These are phyloP conservation scores for Himalopsyche anomala DNA, from an alignment of 2,888 invertebrate species.

Conservation along the genomic window DNA sequence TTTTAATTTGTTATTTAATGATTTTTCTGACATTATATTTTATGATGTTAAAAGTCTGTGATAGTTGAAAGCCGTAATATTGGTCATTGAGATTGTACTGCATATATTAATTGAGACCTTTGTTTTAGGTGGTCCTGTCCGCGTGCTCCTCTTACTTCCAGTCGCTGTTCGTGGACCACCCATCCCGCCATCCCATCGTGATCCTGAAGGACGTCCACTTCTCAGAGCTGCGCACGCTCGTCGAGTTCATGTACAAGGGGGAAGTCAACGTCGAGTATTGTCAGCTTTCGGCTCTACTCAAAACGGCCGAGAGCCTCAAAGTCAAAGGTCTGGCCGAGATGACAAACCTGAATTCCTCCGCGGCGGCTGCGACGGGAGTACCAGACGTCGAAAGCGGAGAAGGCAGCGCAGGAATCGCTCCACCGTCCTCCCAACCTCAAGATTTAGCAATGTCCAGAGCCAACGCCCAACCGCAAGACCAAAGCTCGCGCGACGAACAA, in stretches of 20 bases:
- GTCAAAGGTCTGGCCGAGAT: constrained; percentile 95
- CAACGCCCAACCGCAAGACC: constrained; percentile 70
- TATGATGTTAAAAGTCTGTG: too few species aligned
- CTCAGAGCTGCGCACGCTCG: constrained; percentile 91
- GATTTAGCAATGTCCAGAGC: constrained; percentile 70
- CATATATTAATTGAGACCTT: too few species aligned
- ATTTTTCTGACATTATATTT: too few species aligned
- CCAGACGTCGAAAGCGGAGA: constrained; percentile 68
- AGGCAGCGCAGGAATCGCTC: constrained; percentile 65
- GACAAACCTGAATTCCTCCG: constrained; percentile 86
- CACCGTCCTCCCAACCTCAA: constrained; percentile 70
- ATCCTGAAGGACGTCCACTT: constrained; percentile 96
- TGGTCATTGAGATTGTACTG: too few species aligned
- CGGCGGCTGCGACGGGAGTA: constrained; percentile 68
- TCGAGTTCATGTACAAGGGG: constrained; percentile 98
- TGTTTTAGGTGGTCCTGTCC: constrained; percentile 88
- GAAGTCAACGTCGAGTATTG: constrained; percentile 97
- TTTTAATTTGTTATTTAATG: too few species aligned
- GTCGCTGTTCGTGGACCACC: constrained; percentile 94
- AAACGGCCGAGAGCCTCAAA: constrained; percentile 95
- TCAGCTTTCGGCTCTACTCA: constrained; percentile 92
- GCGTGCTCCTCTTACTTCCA: constrained; percentile 97
- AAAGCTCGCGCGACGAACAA: constrained; percentile 69
- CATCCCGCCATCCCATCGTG: constrained; percentile 94
- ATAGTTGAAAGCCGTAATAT: too few species aligned